These are phyloP conservation scores for Lophura nycthemera DNA, from an alignment of 2,113 vertebrate species.

Conservation along the genomic window DNA sequence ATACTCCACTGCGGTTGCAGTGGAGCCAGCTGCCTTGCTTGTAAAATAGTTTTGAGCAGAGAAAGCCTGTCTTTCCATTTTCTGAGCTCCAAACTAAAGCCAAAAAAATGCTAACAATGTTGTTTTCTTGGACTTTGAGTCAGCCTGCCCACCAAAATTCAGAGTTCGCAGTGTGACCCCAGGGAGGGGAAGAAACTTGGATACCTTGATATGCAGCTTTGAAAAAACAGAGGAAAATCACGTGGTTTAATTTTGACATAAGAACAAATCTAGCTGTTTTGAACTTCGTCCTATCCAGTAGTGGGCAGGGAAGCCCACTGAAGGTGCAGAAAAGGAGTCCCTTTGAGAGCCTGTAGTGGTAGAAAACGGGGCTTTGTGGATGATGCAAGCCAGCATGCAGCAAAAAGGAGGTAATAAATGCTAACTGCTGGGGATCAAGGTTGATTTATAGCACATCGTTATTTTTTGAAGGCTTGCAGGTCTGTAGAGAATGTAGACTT, in stretches of 20 bases:
- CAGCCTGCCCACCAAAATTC: neutral
- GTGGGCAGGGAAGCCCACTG: neutral
- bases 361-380: neutral
- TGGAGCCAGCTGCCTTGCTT: neutral
- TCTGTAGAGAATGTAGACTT: neutral
- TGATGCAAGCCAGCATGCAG: neutral
- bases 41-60: neutral
- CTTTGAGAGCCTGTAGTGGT: rapidly evolving
- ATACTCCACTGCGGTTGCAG: neutral
- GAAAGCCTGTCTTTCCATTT: neutral
- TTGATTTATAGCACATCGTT: neutral
- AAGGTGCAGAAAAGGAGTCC: neutral
- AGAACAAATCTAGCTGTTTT: neutral
- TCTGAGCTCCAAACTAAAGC: neutral
- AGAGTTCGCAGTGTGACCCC: neutral
- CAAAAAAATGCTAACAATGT: no score
- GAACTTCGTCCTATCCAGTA: neutral
- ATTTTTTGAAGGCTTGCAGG: neutral
- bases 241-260: neutral
- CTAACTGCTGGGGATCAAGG: neutral
- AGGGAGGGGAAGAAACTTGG: neutral
- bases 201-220: neutral
- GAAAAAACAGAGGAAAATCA: neutral
- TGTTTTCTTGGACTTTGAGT: neutral
- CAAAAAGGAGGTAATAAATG: neutral